Evolutionary conservation across 2,797 vertebrate genomes (phyloP).

Genomic region (Ataeniobius toweri): DNA sequence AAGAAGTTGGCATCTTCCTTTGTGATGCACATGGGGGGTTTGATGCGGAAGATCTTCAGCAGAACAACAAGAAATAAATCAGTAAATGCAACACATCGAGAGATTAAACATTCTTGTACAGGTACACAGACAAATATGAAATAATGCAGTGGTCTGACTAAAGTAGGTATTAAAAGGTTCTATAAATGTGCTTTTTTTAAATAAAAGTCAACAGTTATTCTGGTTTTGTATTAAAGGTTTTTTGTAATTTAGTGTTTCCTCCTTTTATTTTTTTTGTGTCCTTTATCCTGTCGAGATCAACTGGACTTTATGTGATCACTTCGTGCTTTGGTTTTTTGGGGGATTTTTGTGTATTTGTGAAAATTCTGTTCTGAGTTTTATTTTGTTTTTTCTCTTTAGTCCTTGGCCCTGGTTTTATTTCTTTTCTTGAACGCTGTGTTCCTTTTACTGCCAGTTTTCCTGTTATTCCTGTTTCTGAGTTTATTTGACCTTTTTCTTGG

Average conservation of each 20-base stretch:
- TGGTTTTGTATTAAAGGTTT: background rate
- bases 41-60: conserved; percentile 88
- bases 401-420: background rate
- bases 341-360: background rate
- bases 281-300: no score
- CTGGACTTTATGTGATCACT: background rate
- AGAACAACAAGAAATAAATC: conserved; percentile 5
- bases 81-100: conserved; percentile 4
- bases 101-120: background rate
- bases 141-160: background rate
- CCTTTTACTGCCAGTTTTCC: background rate
- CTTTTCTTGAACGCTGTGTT: background rate
- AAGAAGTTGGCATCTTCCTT: conserved; percentile 88
- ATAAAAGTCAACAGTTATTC: background rate
- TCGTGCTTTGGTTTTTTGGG: background rate
- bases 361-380: background rate
- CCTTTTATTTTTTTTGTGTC: background rate
- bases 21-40: conserved; percentile 92
- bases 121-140: background rate
- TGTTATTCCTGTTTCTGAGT: background rate
- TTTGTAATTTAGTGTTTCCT: background rate
- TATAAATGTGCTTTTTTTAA: no score
- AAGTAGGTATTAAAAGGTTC: background rate
- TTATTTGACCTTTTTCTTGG: background rate
- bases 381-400: background rate